phyloP scores from a whole-genome alignment of 2,797 vertebrate genomes.

The Chromobotia macracanthus region DNA sequence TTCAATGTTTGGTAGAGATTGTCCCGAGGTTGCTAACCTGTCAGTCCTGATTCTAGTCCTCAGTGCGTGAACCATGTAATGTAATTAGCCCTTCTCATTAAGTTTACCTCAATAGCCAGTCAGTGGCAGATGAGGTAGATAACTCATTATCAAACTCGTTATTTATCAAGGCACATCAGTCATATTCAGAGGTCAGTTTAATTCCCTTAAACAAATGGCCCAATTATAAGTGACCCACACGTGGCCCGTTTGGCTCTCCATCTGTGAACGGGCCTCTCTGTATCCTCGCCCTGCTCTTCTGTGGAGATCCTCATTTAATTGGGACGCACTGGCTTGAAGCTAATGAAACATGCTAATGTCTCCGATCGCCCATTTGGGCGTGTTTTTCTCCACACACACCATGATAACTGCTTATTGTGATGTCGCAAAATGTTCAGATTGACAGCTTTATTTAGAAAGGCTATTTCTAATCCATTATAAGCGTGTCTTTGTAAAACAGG shows the following conservation, averaged over 20 bases:
- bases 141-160: conserved; percentile 59
- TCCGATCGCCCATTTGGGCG: conserved; percentile 20
- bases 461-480: conserved; percentile 26
- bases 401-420: background rate
- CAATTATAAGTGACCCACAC: conserved; percentile 54
- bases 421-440: conserved; percentile 4
- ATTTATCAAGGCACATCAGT: conserved; percentile 48
- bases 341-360: conserved; percentile 46
- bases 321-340: conserved; percentile 26
- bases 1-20: background rate
- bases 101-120: conserved; percentile 67
- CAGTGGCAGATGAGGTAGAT: conserved; percentile 64
- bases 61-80: conserved; percentile 50
- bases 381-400: conserved; percentile 11
- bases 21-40: background rate
- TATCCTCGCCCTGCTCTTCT: conserved; percentile 29
- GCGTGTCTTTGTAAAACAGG: conserved; percentile 9
- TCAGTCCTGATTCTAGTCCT: conserved; percentile 10
- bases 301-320: conserved; percentile 43
- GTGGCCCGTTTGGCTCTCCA: conserved; percentile 21
- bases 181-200: conserved; percentile 56
- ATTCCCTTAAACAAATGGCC: conserved; percentile 49
- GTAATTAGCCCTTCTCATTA: conserved; percentile 67
- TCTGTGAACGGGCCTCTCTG: conserved; percentile 23
- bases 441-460: conserved; percentile 21